A percentile compares a stretch with the other conserved stretches of the same genome.
These are phyloP conservation scores for Cancer borealis DNA, from an alignment of 2,888 invertebrate genomes.

Conservation along the genomic window DNA sequence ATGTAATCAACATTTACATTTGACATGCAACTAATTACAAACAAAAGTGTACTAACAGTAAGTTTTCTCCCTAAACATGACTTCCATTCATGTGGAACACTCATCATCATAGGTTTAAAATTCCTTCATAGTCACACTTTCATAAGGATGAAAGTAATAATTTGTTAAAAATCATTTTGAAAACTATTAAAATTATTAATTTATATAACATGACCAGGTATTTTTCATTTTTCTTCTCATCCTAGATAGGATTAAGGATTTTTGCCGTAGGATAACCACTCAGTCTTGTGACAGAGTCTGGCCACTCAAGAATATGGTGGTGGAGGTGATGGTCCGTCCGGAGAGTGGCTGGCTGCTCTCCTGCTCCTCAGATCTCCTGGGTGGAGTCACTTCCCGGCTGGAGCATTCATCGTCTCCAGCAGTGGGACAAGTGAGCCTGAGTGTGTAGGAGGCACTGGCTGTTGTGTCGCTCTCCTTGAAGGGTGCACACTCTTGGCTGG, in stretches of 20 bases:
- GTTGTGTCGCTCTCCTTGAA: conserved; percentile 22
- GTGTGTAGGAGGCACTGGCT: conserved; percentile 58
- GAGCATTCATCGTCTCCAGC: conserved; percentile 56
- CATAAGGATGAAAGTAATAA: background rate
- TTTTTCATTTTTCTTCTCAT: background rate
- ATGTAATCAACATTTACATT: conserved; percentile 30
- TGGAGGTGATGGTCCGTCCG: conserved; percentile 55
- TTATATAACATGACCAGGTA: conserved; percentile 26
- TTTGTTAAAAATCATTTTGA: background rate
- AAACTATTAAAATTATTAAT: background rate
- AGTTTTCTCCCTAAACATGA: background rate
- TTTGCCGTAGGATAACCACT: background rate
- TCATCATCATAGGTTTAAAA: background rate
- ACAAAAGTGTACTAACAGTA: background rate
- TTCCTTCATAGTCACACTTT: background rate
- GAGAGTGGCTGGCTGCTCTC: conserved; percentile 47
- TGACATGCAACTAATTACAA: conserved; percentile 37
- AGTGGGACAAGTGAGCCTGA: conserved; percentile 33
- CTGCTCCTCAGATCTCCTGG: conserved; percentile 54
- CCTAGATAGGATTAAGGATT: background rate
- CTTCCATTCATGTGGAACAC: conserved; percentile 9
- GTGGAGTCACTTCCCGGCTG: conserved; percentile 64
- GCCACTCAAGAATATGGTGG: conserved; percentile 65
- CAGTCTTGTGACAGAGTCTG: conserved; percentile 65
- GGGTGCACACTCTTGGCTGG: background rate